Conservation (phyloP, 2,113 vertebrate species). For the Perognathus longimembris region DNA sequence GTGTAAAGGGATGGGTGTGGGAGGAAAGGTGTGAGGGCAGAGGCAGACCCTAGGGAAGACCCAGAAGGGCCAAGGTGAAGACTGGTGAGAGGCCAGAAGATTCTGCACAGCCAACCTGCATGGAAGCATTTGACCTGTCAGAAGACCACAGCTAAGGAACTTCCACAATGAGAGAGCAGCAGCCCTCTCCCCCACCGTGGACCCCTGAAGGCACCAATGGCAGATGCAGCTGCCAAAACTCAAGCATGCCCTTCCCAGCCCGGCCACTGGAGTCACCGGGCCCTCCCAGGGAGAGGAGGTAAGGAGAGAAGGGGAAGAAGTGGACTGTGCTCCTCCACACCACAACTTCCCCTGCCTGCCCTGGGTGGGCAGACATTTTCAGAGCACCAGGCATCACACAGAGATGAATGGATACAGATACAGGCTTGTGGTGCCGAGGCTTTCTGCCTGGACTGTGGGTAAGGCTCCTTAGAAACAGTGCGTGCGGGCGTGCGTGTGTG, state of each 20-base stretch:
- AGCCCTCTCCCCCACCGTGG: neutral
- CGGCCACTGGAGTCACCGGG: neutral
- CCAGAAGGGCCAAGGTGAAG: neutral
- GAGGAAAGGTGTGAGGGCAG: neutral
- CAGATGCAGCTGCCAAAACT: neutral
- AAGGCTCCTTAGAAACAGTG: rapidly evolving
- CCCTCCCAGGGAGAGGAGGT: neutral
- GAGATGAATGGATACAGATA: neutral
- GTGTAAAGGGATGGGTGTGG: neutral
- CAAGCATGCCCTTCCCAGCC: neutral
- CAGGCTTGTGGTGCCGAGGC: neutral
- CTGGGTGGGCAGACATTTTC: neutral
- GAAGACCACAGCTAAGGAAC: neutral
- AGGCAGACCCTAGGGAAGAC: neutral
- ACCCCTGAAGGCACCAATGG: neutral
- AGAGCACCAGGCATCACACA: rapidly evolving
- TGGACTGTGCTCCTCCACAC: rapidly evolving
- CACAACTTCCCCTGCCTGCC: neutral
- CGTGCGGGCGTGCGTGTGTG: neutral
- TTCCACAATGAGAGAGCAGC: neutral
- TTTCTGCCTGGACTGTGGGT: rapidly evolving
- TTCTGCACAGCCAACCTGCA: neutral
- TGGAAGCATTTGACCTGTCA: neutral
- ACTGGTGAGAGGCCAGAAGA: neutral
- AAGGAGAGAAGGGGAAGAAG: neutral